These are phyloP conservation scores for Danionella dracula DNA, from an alignment of 2,797 vertebrate species.

Conservation along the genomic window DNA sequence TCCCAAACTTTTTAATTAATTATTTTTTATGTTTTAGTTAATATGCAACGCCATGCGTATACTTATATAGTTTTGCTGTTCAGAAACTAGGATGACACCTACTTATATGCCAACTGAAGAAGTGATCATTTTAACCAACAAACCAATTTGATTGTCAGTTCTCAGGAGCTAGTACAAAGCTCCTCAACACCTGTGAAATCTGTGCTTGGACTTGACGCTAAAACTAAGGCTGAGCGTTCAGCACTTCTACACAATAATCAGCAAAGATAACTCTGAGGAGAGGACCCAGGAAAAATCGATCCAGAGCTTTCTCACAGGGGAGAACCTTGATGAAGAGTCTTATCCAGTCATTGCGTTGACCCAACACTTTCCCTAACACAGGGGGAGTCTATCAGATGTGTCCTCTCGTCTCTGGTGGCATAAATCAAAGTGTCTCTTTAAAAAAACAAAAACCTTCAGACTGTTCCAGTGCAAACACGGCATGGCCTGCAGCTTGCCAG, in stretches of 20 bases:
- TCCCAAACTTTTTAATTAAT: too few relatives aligned
- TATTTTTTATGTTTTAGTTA: too few relatives aligned
- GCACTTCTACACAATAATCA: conserved; percentile 8
- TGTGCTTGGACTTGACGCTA: not conserved
- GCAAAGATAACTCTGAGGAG: not conserved
- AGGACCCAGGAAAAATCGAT: conserved; percentile 30
- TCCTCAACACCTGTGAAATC: too few relatives aligned
- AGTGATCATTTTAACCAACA: too few relatives aligned
- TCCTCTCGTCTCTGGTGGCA: conserved; percentile 11
- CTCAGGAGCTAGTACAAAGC: too few relatives aligned
- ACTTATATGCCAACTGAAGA: too few relatives aligned
- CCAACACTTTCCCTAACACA: conserved; percentile 17
- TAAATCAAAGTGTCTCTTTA: conserved; percentile 43
- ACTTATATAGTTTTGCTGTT: too few relatives aligned
- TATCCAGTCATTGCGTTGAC: conserved; percentile 45
- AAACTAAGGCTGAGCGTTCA: not conserved
- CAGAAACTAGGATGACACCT: too few relatives aligned
- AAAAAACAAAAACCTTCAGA: conserved; percentile 35
- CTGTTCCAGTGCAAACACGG: conserved; percentile 44
- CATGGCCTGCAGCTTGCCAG: conserved; percentile 26
- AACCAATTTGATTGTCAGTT: too few relatives aligned
- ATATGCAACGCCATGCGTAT: too few relatives aligned
- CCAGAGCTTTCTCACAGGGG: conserved; percentile 27
- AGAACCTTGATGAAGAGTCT: conserved; percentile 43
- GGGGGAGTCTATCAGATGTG: conserved; percentile 28